Evolutionary conservation across 2,113 vertebrate genomes (phyloP).

Genomic region (Rhizomys pruinosus): DNA sequence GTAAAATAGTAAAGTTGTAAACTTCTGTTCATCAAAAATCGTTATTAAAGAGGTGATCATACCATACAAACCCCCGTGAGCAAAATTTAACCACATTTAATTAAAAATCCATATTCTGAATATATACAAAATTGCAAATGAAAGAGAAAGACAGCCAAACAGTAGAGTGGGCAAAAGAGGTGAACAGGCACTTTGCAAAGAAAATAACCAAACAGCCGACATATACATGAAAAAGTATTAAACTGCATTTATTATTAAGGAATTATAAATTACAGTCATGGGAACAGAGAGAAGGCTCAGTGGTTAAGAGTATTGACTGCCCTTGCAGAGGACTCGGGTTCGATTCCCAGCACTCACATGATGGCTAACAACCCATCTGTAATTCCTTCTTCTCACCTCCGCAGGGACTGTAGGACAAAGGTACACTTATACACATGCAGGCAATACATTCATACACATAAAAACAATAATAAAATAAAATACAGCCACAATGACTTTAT

Average conservation of each 20-base stretch:
- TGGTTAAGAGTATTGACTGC: too few species aligned
- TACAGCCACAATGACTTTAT: neutral
- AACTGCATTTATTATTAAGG: neutral
- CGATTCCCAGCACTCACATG: too few species aligned
- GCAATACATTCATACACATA: too few species aligned
- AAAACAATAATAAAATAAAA: too few species aligned
- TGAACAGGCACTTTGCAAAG: neutral
- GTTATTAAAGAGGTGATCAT: slow-evolving; percentile 29
- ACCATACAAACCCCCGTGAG: slow-evolving; percentile 14
- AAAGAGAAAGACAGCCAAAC: slow-evolving; percentile 7
- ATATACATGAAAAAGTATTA: neutral
- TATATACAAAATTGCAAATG: slow-evolving; percentile 29
- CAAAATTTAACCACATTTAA: neutral
- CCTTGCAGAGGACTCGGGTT: too few species aligned
- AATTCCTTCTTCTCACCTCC: too few species aligned
- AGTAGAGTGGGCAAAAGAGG: neutral
- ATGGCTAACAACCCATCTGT: too few species aligned
- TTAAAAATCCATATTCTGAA: slow-evolving; percentile 27
- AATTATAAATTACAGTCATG: slow-evolving; percentile 14
- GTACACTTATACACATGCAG: too few species aligned
- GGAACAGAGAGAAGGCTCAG: too few species aligned
- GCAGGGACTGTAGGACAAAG: too few species aligned
- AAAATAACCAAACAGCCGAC: neutral
- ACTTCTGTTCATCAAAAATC: slow-evolving; percentile 32
- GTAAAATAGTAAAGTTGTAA: neutral